Evolutionary conservation across 2,113 vertebrate genomes (phyloP).

Genomic region (Hyperopisus bebe): DNA sequence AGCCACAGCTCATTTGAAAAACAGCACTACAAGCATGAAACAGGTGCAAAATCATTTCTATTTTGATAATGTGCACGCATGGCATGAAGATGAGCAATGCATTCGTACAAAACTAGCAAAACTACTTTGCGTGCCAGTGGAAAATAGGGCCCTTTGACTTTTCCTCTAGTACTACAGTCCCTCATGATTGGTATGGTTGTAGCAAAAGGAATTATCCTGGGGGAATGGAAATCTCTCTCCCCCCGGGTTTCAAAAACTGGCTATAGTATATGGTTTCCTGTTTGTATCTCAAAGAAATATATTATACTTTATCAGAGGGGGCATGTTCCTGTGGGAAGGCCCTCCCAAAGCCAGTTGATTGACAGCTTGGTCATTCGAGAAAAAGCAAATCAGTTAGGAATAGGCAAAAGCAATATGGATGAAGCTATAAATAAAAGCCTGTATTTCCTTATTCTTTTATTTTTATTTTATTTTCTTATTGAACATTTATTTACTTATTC

Average conservation of each 20-base stretch:
- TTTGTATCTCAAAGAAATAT: background rate
- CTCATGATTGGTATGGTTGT: background rate
- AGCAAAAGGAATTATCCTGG: background rate
- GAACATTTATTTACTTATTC: background rate
- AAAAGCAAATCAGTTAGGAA: background rate
- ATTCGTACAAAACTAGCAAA: too few relatives aligned
- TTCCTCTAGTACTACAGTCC: background rate
- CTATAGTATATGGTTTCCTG: background rate
- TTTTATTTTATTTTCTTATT: background rate
- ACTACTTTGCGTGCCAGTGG: too few relatives aligned
- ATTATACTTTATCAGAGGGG: background rate
- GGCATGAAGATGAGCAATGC: too few relatives aligned
- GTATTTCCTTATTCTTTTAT: background rate
- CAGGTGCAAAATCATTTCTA: too few relatives aligned
- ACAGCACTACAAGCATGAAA: too few relatives aligned
- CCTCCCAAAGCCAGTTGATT: background rate
- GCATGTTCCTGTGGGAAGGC: background rate
- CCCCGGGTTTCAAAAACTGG: background rate
- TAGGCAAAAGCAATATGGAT: background rate
- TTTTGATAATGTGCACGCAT: too few relatives aligned
- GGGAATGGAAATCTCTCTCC: background rate
- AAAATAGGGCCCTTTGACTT: background rate
- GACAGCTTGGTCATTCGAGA: background rate
- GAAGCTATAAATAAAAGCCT: background rate
- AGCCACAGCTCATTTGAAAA: too few relatives aligned